Evolutionary conservation across 1,140 invertebrate species (phyloP).

Genomic region (Acromyrmex charruanus): DNA sequence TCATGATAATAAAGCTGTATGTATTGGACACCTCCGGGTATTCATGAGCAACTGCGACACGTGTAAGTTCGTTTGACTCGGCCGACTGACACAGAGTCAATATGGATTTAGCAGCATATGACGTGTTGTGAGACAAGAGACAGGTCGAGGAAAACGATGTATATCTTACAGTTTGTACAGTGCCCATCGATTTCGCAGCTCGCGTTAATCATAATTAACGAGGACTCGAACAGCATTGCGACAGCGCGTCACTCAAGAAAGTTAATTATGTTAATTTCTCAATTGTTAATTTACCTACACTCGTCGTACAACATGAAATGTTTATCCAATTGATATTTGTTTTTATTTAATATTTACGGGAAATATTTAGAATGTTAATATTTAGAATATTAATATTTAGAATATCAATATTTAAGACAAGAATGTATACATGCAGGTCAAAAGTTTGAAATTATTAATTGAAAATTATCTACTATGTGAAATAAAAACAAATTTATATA

Average conservation of each 20-base stretch:
- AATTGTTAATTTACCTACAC: background rate
- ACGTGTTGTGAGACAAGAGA: slow-evolving; percentile 15
- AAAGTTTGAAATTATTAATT: too few species aligned
- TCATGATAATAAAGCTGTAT: slow-evolving; percentile 9
- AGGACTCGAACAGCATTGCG: background rate
- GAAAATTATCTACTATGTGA: too few species aligned
- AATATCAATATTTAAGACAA: slow-evolving; percentile 1
- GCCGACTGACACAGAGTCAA: slow-evolving; percentile 36
- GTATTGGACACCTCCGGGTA: background rate
- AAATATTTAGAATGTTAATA: background rate
- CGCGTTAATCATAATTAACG: background rate
- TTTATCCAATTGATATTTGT: background rate
- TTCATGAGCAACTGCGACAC: background rate
- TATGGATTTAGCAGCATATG: slow-evolving; percentile 15
- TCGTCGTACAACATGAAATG: background rate
- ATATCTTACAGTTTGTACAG: slow-evolving; percentile 11
- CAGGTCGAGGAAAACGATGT: slow-evolving; percentile 1
- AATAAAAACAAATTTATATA: too few species aligned
- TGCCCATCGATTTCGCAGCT: slow-evolving; percentile 22
- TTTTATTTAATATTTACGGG: background rate
- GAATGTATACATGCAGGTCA: background rate
- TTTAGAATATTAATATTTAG: slow-evolving; percentile 1
- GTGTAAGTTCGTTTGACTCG: background rate
- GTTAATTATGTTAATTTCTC: background rate
- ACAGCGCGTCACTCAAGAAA: background rate